Percentiles rank a stretch among this genome's conserved stretches.
Evolutionary conservation across 1,140 invertebrate genomes (phyloP).

Genomic region (Leptoteleia sp.): DNA sequence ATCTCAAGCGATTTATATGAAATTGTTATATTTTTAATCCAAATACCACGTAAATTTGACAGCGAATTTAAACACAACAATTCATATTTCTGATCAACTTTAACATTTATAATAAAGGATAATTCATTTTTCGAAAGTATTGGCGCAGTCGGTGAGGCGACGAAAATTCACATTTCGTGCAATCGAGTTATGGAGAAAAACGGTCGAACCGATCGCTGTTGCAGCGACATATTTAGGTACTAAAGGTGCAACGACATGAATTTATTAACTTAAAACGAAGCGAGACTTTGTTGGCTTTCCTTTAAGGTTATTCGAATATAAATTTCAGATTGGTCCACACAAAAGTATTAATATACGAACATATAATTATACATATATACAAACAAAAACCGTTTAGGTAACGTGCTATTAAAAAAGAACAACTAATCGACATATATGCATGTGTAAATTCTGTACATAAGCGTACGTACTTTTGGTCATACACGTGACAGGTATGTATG

Average conservation of each 20-base stretch:
- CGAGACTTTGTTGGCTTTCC: constrained; percentile 1
- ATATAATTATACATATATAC: constrained; percentile 44
- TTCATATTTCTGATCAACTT: constrained; percentile 7
- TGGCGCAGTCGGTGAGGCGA: background rate
- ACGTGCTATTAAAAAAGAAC: constrained; percentile 56
- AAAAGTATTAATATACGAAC: constrained; percentile 48
- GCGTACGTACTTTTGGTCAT: constrained; percentile 21
- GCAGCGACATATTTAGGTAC: constrained; percentile 74
- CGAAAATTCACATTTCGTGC: constrained; percentile 6
- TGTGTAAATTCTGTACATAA: constrained; percentile 66
- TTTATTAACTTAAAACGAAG: constrained; percentile 20
- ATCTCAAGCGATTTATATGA: constrained; percentile 43
- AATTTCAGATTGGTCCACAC: constrained; percentile 19
- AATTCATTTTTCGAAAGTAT: constrained; percentile 10
- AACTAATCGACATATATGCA: constrained; percentile 51
- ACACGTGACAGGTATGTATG: constrained; percentile 12
- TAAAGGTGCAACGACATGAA: constrained; percentile 60
- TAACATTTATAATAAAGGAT: constrained; percentile 18
- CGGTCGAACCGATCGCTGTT: constrained; percentile 73
- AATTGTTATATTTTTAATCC: constrained; percentile 49
- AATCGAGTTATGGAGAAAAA: constrained; percentile 48
- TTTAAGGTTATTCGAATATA: background rate
- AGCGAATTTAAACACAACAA: constrained; percentile 20
- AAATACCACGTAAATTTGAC: constrained; percentile 22
- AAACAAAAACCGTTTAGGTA: constrained; percentile 43